A percentile compares a stretch with the other conserved stretches of the same genome.
These are phyloP conservation scores for Plebejus anna DNA, from an alignment of 2,888 invertebrate genomes.

Conservation along the genomic window DNA sequence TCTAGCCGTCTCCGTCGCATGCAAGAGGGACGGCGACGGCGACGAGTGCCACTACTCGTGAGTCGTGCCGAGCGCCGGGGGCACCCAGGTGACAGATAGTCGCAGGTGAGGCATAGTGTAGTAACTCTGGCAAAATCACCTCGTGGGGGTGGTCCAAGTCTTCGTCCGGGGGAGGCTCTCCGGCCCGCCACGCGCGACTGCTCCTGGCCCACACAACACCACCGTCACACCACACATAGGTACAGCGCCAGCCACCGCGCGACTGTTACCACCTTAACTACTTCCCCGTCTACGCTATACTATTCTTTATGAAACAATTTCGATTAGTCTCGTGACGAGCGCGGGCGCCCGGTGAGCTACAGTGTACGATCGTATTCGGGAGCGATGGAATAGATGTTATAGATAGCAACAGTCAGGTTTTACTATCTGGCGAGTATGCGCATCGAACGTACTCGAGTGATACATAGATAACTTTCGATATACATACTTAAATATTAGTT, in stretches of 20 bases:
- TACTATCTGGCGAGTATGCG: slow-evolving; percentile 17
- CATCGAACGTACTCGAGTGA: neutral
- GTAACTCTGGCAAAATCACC: slow-evolving; percentile 80
- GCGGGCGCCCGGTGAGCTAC: neutral
- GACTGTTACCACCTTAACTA: slow-evolving; percentile 15
- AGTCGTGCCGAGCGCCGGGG: slow-evolving; percentile 48
- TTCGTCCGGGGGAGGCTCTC: slow-evolving; percentile 67
- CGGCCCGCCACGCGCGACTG: slow-evolving; percentile 69
- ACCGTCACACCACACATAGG: slow-evolving; percentile 46
- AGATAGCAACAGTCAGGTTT: slow-evolving; percentile 24
- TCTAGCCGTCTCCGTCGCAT: slow-evolving; percentile 67
- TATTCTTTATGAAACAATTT: slow-evolving; percentile 11
- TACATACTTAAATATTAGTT: slow-evolving; percentile 22
- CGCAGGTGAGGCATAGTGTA: slow-evolving; percentile 66
- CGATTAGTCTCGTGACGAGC: neutral
- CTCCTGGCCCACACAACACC: slow-evolving; percentile 73
- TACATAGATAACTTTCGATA: slow-evolving; percentile 15
- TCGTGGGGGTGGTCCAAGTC: slow-evolving; percentile 72
- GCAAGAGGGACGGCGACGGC: slow-evolving; percentile 61
- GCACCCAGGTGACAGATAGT: slow-evolving; percentile 66
- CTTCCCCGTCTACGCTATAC: neutral
- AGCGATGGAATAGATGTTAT: neutral
- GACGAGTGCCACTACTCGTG: slow-evolving; percentile 59
- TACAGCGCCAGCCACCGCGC: slow-evolving; percentile 8
- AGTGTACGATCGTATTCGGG: neutral